Percentiles rank a stretch among this genome's conserved stretches.
phyloP scores from a whole-genome alignment of 30 jellyfish, hydroid and myxozoan species.

The Mastigias papua region DNA sequence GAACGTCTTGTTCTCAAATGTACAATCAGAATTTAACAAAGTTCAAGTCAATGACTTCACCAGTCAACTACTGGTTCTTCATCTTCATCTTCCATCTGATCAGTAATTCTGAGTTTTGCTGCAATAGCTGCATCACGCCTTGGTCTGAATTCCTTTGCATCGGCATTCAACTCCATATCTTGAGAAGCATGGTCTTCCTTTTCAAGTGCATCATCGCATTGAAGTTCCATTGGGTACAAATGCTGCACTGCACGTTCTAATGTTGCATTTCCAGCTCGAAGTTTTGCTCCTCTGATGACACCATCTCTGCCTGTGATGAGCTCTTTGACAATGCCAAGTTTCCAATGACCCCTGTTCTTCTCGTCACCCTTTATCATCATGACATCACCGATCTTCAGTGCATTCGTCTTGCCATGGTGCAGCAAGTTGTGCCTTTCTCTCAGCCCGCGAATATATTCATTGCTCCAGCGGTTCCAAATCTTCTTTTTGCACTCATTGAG shows the following conservation, averaged over 20 bases:
- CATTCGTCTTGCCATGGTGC: slow-evolving; percentile 41
- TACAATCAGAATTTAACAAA: no score
- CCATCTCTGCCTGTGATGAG: slow-evolving; percentile 35
- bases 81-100: no score
- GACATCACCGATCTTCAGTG: slow-evolving; percentile 30
- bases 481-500: slow-evolving; percentile 44
- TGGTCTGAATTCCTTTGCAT: no score
- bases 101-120: no score
- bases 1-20: no score
- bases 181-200: no score
- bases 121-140: no score
- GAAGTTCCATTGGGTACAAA: slow-evolving; percentile 4
- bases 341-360: slow-evolving; percentile 42
- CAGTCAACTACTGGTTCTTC: no score
- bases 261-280: slow-evolving; percentile 28
- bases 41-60: no score
- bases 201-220: not conserved
- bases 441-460: slow-evolving; percentile 66
- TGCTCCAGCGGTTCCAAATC: slow-evolving; percentile 75
- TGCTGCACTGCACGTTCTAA: slow-evolving; percentile 34
- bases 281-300: slow-evolving; percentile 15
- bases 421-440: slow-evolving; percentile 75
- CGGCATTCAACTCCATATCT: no score
- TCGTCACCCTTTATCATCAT: slow-evolving; percentile 39
- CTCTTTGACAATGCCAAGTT: slow-evolving; percentile 37